A percentile compares a stretch with the other conserved stretches of the same genome.
Conservation (phyloP, 2,888 invertebrate genomes). For the Chrysodeixis includens region DNA sequence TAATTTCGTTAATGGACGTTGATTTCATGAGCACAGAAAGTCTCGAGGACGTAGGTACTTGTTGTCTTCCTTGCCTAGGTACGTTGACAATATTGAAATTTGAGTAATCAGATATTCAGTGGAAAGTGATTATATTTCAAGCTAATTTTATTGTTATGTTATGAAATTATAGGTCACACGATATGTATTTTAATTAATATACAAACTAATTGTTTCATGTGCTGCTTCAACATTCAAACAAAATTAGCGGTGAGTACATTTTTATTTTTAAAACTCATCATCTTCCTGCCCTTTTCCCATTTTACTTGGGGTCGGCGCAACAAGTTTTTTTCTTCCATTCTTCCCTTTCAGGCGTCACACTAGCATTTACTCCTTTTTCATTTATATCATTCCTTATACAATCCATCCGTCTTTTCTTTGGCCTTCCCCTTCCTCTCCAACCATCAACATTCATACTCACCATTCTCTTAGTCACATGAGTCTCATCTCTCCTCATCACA, state of each 20-base stretch:
- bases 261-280: constrained; percentile 7
- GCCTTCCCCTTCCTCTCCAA: too few relatives aligned
- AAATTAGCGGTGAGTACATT: constrained; percentile 81
- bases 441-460: too few relatives aligned
- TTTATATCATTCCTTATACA: too few relatives aligned
- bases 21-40: constrained; percentile 79
- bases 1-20: constrained; percentile 74
- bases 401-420: too few relatives aligned
- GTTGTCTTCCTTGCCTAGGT: constrained; percentile 85
- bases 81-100: constrained; percentile 35
- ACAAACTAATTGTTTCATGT: constrained; percentile 82
- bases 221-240: constrained; percentile 66
- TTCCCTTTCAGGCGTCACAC: too few relatives aligned
- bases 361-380: too few relatives aligned
- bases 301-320: too few relatives aligned
- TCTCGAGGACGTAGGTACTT: constrained; percentile 81
- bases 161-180: constrained; percentile 2
- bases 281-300: too few relatives aligned
- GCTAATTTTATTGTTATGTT: background rate
- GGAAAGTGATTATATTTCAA: background rate
- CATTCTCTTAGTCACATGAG: too few relatives aligned
- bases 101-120: background rate
- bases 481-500: too few relatives aligned
- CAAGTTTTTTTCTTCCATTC: too few relatives aligned
- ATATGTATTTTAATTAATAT: constrained; percentile 33